Evolutionary conservation across 2,797 vertebrate species (phyloP), one percentile per base, ranked within the genome.

Genomic region (Avahi laniger): DNA sequence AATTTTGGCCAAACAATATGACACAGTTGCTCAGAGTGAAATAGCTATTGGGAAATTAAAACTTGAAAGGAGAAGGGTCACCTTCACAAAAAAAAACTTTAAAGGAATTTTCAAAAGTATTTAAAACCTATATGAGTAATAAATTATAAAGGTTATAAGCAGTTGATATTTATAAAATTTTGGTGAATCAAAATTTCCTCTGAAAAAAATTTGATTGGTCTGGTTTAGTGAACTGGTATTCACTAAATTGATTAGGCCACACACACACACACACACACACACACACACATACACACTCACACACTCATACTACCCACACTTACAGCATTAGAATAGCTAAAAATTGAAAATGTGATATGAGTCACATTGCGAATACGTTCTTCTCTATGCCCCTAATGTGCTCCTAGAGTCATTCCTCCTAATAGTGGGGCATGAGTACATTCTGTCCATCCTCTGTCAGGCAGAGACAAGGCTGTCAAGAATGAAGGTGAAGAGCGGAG

Each of bases 51-150:
- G 30, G 22, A 96, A 76, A 80, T 85, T 28, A n/a, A 94, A 85
- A 89, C 5, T 33, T 91, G 15, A 79, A 67, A 89, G n/a, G n/a
- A 76, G 9, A 57, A 57, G 1, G 54, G 54, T 10, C 7, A 41
- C 9, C 54, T 9, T 8, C 24, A 9, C 9, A 57, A 57, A 54
- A 22, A 57, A 26, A 57, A 24, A 57, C 7, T 33, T 91, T 18
- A 78, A 65, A 89, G 35, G n/a, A 76, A 70, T 22, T 54, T 86
- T 94, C n/a, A 67, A 86, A 87, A 48, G 22, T 65, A 52, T 38
- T 38, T 59, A n/a, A 86, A 59, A 38, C 0, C 8, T 59, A 22
- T 67, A 67, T 88, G 33, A 54, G 3, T 89, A 57, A 70, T 61
- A 79, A 57, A 33, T 69, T 96, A 17, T 69, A 54, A 52, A 38